Base-by-base conservation (phyloP, 2,113 vertebrate genomes). In the Orientallactaga bullata region DNA sequence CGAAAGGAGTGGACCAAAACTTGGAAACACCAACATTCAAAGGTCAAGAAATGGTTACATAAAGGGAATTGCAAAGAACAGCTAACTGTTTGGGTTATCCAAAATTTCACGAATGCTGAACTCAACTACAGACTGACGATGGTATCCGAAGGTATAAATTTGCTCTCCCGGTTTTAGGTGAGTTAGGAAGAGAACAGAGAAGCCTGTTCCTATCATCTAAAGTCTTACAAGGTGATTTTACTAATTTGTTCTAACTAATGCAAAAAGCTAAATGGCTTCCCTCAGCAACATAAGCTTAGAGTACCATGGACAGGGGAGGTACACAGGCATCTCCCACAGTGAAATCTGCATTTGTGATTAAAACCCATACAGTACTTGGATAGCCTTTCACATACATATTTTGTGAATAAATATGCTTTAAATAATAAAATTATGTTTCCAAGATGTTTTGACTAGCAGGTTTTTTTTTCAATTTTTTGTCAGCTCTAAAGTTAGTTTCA, bases 401-500 rank as follows among this genome's bases (percentile, higher is more conserved):
- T 91, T 92, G 85, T 30, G 5, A 94, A 92, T 78, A 96, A 95
- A 91, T 85, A 92, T 17, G 71, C 78, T 85, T 96, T 80, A 90
- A 94, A 94, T 71, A 94, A 93, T 87, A 61, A 71, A 95, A 86
- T 94, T 95, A 80, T 74, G 66, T 92, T 94, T 95, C 63, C 73
- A 91, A 94, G 95, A 94, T 95, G 94, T 61, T 66, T 74, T 96
- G 82, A 21, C 55, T 55, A 55, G 55, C 11, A 55, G 10, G 55
- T 12, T 55, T 55, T 55, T 55, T 51, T 51, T 51, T 51, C 7
- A 51, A 55, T 55, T 90, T 94, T 93, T 80, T 37, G 71, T 92
- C 73, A 87, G 88, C 85, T 95, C 85, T 94, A 66, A 96, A 97
- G 96, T 93, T 95, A 96, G 95, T 88, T 94, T 94, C 72, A 88